These are phyloP conservation scores for Onychostoma macrolepis DNA, from an alignment of 2,113 vertebrate species.

Conservation along the genomic window DNA sequence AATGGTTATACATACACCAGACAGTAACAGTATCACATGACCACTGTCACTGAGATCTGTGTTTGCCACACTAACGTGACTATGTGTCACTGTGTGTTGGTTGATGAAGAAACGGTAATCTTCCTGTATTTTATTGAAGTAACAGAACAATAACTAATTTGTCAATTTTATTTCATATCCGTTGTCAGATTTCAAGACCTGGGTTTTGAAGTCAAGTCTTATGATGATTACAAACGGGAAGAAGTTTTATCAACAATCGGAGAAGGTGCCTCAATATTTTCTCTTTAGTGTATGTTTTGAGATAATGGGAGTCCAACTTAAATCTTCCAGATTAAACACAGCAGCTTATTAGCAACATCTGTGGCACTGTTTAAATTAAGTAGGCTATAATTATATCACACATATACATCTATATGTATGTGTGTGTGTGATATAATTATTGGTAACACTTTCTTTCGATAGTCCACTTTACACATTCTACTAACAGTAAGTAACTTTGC, in stretches of 20 bases:
- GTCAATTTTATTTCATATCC: neutral
- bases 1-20: neutral
- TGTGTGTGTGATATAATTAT: no score
- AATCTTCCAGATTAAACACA: neutral
- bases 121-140: neutral
- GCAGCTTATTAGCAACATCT: neutral
- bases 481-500: no score
- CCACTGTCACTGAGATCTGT: neutral
- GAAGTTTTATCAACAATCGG: conserved; percentile 76
- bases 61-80: neutral
- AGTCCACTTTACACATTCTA: no score
- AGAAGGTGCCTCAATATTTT: conserved; percentile 74
- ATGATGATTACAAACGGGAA: conserved; percentile 75
- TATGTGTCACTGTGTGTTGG: neutral
- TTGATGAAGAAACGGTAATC: neutral
- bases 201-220: conserved; percentile 85
- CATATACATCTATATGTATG: no score
- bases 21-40: neutral
- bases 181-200: conserved; percentile 77
- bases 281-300: neutral
- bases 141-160: conserved; percentile 16
- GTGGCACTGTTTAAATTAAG: neutral
- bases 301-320: no score
- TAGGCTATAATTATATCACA: no score
- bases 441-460: no score